Conservation (phyloP, 2,888 invertebrate species). For the Alloplasta piceator region DNA sequence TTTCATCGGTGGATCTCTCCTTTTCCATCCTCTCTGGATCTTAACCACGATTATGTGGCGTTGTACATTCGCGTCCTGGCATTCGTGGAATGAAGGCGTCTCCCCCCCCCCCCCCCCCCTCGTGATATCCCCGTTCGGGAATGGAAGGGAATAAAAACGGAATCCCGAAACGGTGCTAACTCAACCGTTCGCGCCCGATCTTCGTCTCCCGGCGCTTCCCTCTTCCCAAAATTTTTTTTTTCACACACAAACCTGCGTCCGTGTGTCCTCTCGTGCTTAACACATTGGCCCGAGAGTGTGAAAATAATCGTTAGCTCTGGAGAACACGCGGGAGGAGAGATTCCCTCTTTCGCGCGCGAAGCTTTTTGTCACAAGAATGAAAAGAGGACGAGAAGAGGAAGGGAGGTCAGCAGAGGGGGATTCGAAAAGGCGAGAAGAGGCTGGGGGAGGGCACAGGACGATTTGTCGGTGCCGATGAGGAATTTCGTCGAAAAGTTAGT, state of each 20-base stretch:
- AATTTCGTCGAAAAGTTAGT: conserved; percentile 67
- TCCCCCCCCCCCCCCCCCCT: no score
- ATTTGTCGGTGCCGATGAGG: conserved; percentile 69
- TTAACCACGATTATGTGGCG: no score
- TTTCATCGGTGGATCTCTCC: conserved; percentile 35
- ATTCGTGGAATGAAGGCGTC: conserved; percentile 73
- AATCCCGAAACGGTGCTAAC: conserved; percentile 69
- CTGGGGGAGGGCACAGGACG: conserved; percentile 40
- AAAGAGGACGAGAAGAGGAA: neutral
- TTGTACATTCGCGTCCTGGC: conserved; percentile 48
- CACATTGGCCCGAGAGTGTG: conserved; percentile 69
- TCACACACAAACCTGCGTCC: conserved; percentile 14
- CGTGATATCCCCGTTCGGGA: conserved; percentile 65
- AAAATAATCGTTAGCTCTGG: conserved; percentile 78
- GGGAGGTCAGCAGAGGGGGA: neutral
- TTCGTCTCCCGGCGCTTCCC: conserved; percentile 61
- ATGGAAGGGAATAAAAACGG: conserved; percentile 64
- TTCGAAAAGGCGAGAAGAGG: conserved; percentile 8
- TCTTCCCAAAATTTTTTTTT: conserved; percentile 33
- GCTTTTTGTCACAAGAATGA: no score
- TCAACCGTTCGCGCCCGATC: conserved; percentile 58
- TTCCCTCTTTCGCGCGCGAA: neutral
- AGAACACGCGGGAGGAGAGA: conserved; percentile 55
- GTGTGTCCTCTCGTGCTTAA: conserved; percentile 21
- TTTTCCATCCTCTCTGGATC: conserved; percentile 39